These are phyloP conservation scores for Eueides isabella DNA, from an alignment of 1,140 invertebrate genomes.

Conservation along the genomic window DNA sequence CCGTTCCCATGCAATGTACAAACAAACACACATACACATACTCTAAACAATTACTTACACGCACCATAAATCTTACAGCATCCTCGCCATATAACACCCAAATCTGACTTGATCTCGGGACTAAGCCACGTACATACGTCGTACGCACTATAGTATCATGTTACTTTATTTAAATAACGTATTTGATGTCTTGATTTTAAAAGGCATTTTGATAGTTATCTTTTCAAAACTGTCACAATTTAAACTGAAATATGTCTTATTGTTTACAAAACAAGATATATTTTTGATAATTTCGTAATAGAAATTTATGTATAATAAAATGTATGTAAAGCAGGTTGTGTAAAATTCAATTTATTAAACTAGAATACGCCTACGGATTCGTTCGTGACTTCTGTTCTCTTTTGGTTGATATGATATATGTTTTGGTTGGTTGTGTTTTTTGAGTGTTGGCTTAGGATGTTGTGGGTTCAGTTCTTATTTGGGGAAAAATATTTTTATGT, in stretches of 20 bases:
- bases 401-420: not conserved
- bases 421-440: not conserved
- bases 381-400: conserved; percentile 25
- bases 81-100: conserved; percentile 40
- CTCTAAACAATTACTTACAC: conserved; percentile 43
- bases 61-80: conserved; percentile 40
- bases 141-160: conserved; percentile 45
- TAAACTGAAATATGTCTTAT: conserved; percentile 11
- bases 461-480: not conserved
- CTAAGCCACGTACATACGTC: conserved; percentile 58
- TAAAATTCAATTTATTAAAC: conserved; percentile 16
- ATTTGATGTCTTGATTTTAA: conserved; percentile 63
- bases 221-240: not conserved
- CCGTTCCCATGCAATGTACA: not conserved
- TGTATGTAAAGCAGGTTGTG: conserved; percentile 9
- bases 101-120: conserved; percentile 47
- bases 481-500: no score
- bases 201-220: conserved; percentile 39
- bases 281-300: not conserved
- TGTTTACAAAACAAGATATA: not conserved
- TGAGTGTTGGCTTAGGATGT: not conserved
- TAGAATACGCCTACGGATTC: conserved; percentile 34
- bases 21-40: not conserved
- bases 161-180: conserved; percentile 65
- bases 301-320: not conserved